Evolutionary conservation across 2,797 vertebrate genomes (phyloP).

Genomic region (Malurus leucopterus): DNA sequence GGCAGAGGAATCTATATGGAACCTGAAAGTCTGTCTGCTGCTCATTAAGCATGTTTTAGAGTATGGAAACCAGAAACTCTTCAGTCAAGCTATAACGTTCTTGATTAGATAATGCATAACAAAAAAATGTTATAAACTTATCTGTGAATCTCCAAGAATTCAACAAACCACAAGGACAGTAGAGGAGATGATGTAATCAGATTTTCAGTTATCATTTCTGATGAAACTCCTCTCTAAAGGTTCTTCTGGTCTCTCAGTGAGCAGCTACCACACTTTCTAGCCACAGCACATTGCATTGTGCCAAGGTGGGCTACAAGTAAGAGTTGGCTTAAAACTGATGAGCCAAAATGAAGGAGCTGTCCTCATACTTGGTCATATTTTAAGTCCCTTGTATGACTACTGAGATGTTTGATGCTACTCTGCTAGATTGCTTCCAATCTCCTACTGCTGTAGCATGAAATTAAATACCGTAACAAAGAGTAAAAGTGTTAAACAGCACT

Average conservation of each 20-base stretch:
- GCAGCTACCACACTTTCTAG: neutral
- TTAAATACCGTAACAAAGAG: neutral
- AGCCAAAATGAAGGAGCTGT: neutral
- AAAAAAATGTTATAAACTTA: neutral
- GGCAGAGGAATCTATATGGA: neutral
- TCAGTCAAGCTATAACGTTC: neutral
- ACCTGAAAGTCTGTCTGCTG: neutral
- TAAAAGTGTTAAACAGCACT: neutral
- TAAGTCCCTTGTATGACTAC: neutral
- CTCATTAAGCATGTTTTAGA: neutral
- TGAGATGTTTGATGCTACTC: neutral
- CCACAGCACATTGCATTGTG: rapidly evolving
- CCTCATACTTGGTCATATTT: neutral
- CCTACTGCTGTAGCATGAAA: neutral
- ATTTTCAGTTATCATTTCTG: neutral
- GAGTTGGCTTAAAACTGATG: neutral
- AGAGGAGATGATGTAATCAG: neutral
- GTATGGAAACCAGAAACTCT: neutral
- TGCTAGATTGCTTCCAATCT: neutral
- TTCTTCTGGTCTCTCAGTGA: neutral
- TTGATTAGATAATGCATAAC: neutral
- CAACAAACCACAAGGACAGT: neutral
- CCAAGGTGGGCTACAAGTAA: neutral
- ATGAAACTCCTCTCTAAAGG: neutral
- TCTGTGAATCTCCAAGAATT: neutral